Evolutionary conservation across 2,888 invertebrate species (phyloP), one percentile per base, ranked within the genome.

Genomic region (Malacosoma neustria): DNA sequence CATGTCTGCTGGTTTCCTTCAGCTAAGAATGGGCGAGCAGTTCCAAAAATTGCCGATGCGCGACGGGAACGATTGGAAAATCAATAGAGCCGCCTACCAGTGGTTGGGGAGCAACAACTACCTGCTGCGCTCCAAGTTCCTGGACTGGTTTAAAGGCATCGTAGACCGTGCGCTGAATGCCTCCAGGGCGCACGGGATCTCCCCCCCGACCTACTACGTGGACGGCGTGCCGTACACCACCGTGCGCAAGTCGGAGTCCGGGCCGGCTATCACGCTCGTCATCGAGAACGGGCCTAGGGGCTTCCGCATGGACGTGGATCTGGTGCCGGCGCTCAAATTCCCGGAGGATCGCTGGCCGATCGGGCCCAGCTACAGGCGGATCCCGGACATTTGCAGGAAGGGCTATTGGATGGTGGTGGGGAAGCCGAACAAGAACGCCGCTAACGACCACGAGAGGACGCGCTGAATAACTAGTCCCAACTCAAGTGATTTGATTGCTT

Each of bases 241-340:
- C 0, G 61, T 77, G 3, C 36, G 48, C 1, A 51, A 46, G 2
- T 65, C 71, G 0, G 61, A 70, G 30, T 69, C 75, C 1, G 88
- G 88, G 0, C 90, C 90, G 0, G 90, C 90, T 0, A 72, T 87
- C 46, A 90, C 89, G 0, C 40, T 90, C 6, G 61, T 57, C 14
- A 61, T 89, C n/a, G 49, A 55, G 35, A 64, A 68, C 34, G 3
- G 7, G 0, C 14, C 35, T 0, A 52, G 34, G 12, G 53, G 63
- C 4, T 72, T 80, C 38, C 55, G 54, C 12, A 54, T 89, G 49
- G 72, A 77, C 37, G 72, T 89, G 0, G 89, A 89, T 49, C 49
- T 89, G 30, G 89, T 88, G 4, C 88, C 89, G 0, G 82, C 82
- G 3, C 49, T 88, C 13, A 74, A 75, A 54, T 86, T 89, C 40